Conservation (phyloP, 2,797 vertebrate species). For the Notolepis coatsorum region DNA sequence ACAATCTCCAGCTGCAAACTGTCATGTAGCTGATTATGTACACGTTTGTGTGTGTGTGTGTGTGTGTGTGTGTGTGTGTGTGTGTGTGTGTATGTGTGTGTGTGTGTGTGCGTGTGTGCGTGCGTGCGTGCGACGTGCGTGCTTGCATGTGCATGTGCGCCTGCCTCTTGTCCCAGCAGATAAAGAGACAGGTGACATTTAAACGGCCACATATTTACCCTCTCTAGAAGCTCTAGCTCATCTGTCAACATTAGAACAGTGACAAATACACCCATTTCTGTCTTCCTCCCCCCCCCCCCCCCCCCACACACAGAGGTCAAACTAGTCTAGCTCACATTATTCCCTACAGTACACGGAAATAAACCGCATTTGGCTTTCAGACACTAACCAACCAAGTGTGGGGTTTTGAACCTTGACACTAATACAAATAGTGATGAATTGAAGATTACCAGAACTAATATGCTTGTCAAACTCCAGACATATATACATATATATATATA, state of each 20-base stretch:
- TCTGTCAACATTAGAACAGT: slow-evolving; percentile 29
- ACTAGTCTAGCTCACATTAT: slow-evolving; percentile 31
- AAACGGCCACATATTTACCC: slow-evolving; percentile 4
- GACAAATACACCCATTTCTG: background rate
- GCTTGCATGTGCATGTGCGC: background rate
- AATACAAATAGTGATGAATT: slow-evolving; percentile 51
- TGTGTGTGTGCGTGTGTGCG: background rate
- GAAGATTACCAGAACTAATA: slow-evolving; percentile 53
- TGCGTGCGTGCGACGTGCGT: too few relatives aligned
- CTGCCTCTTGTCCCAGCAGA: background rate
- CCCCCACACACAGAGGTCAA: slow-evolving; percentile 42
- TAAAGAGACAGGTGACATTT: slow-evolving; percentile 1
- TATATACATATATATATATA: too few relatives aligned
- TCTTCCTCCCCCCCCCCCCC: too few relatives aligned
- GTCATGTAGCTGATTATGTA: slow-evolving; percentile 8
- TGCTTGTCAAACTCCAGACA: slow-evolving; percentile 42
- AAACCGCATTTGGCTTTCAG: slow-evolving; percentile 38
- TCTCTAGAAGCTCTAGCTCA: slow-evolving; percentile 9
- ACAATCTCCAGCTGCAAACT: slow-evolving; percentile 2
- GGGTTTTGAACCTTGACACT: slow-evolving; percentile 15
- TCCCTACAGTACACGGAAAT: slow-evolving; percentile 30
- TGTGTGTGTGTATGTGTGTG: background rate
- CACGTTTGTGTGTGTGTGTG: background rate
- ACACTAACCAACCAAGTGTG: slow-evolving; percentile 23
- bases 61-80: background rate